These are phyloP conservation scores for Menura novaehollandiae DNA, from an alignment of 2,113 vertebrate species.

Conservation along the genomic window DNA sequence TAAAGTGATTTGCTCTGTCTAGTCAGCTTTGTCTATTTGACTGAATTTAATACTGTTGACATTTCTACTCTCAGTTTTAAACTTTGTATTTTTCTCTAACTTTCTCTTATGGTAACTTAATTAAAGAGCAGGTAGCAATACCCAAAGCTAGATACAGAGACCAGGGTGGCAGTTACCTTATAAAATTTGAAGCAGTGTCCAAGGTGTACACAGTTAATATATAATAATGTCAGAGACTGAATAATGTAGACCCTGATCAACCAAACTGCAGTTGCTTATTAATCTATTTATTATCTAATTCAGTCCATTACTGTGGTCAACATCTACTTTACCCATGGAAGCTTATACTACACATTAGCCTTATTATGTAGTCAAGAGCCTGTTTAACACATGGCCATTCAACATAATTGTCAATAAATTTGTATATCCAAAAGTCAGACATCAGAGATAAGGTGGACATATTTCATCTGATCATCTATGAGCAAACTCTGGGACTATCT, in stretches of 20 bases:
- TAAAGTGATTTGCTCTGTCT: not conserved
- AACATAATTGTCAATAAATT: not conserved
- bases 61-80: not conserved
- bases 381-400: not conserved
- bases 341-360: not conserved
- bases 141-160: not conserved
- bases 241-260: not conserved
- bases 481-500: not conserved
- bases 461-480: not conserved
- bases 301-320: not conserved
- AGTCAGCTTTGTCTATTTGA: not conserved
- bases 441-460: not conserved
- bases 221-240: not conserved
- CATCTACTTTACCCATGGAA: not conserved
- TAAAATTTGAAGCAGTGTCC: not conserved
- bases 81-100: not conserved
- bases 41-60: not conserved
- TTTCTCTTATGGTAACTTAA: not conserved
- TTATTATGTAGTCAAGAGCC: not conserved
- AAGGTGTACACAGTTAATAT: not conserved
- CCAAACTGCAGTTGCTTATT: not conserved
- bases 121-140: not conserved
- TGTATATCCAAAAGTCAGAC: not conserved
- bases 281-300: not conserved
- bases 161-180: not conserved